Base-by-base conservation (phyloP, 2,113 vertebrate genomes). In the Cebidichthys violaceus region DNA sequence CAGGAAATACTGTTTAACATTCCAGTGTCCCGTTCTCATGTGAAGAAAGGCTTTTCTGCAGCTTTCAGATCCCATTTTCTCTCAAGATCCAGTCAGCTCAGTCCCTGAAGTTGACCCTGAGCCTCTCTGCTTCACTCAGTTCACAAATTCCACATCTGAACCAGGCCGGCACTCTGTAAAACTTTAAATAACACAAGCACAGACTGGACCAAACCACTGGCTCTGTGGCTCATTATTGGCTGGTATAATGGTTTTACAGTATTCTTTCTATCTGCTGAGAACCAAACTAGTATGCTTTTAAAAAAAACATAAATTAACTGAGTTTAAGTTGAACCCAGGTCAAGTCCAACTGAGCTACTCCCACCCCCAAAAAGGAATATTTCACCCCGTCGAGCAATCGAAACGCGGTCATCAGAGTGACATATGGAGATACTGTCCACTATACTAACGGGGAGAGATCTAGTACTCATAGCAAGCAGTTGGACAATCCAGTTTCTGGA, bases 141-240 rank as follows among this genome's bases (percentile, higher is more conserved):
- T 55, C 35, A 47, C 72, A 85, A 83, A 92, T 84, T 82, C 89
- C 83, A 75, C 15, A 6, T 67, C 87, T 80, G 59, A 76, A 87
- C 72, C 82, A 78, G 83, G 55, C 54, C 73, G 33, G 79, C 55
- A 33, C 35, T 70, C 70, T 84, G 73, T 78, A 79, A 89, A 87
- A 82, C 73, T 45, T 68, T 82, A 82, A 88, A 85, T 75, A 86
- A 87, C 79, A 87, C 70, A 69, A 43, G 43, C 52, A 39, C 29
- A 85, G 60, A 77, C 73, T 11, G 37, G 29, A 84, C 68, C 62
- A 75, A 84, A 91, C 79, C 84, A 50, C 83, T 45, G 64, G 65
- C 55, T 80, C 70, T 73, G 64, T 31, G 76, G 57, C 41, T 82
- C 57, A 76, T 75, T 70, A 72, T 70, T 82, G 59, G 69, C 31